Evolutionary conservation across 35 echinoderm and acorn worm species (phyloP).

Genomic region (Ptychodera flava): DNA sequence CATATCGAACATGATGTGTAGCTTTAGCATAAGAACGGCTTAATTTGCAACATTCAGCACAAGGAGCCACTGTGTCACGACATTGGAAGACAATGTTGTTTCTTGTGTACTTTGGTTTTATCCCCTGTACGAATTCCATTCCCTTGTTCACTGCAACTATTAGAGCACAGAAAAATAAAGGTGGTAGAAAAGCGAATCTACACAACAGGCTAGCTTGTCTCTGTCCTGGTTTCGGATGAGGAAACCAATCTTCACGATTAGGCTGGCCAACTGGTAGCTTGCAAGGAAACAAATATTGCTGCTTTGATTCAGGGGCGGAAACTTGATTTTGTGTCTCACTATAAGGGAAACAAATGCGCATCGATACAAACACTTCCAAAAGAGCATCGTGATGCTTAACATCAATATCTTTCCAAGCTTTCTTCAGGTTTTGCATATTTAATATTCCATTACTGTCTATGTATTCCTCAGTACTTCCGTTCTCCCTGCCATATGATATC

Average conservation of each 20-base stretch:
- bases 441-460: not conserved
- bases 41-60: not conserved
- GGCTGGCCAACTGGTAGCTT: not conserved
- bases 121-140: not conserved
- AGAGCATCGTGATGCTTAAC: not conserved
- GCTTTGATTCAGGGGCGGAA: not conserved
- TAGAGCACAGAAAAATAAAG: not conserved
- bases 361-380: not conserved
- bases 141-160: not conserved
- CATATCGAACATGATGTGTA: no score
- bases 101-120: not conserved
- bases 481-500: not conserved
- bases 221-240: not conserved
- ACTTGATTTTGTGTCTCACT: not conserved
- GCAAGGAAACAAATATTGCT: not conserved
- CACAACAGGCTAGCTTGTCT: not conserved
- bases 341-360: not conserved
- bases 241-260: not conserved
- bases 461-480: not conserved
- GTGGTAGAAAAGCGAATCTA: not conserved
- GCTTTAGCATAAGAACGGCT: no score
- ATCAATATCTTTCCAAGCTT: not conserved
- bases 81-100: not conserved
- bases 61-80: not conserved
- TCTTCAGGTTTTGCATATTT: not conserved